A percentile compares a stretch with the other conserved stretches of the same genome.
These are phyloP conservation scores for Melanocharis versteri DNA, from an alignment of 2,113 vertebrate species.

Conservation along the genomic window DNA sequence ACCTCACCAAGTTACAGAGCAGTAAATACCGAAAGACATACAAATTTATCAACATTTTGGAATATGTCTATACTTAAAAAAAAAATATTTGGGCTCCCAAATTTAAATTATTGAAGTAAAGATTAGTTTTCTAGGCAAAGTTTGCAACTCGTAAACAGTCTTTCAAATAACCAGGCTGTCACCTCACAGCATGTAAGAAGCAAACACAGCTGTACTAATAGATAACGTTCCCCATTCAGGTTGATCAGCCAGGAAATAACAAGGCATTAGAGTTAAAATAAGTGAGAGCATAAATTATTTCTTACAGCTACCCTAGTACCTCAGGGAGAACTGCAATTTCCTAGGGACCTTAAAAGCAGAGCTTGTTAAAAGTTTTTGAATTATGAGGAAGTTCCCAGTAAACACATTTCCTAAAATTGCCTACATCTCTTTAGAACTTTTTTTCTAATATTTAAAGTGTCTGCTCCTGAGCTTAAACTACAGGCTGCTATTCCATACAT, in stretches of 20 bases:
- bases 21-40: neutral
- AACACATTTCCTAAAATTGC: neutral
- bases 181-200: neutral
- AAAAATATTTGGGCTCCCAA: neutral
- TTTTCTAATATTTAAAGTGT: neutral
- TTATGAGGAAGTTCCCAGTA: neutral
- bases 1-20: neutral
- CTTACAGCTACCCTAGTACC: neutral
- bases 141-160: neutral
- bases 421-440: neutral
- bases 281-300: neutral
- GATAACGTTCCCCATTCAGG: neutral
- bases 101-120: neutral
- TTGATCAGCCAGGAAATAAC: neutral
- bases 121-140: neutral
- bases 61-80: neutral
- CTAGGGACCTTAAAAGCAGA: neutral
- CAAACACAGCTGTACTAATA: neutral
- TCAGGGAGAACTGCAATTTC: neutral
- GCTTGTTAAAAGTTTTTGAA: neutral
- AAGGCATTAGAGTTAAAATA: neutral
- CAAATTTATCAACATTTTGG: neutral
- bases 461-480: neutral
- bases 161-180: neutral
- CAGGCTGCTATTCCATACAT: neutral